These are phyloP conservation scores for Plebejus anna DNA, from an alignment of 2,888 invertebrate genomes.

Conservation along the genomic window DNA sequence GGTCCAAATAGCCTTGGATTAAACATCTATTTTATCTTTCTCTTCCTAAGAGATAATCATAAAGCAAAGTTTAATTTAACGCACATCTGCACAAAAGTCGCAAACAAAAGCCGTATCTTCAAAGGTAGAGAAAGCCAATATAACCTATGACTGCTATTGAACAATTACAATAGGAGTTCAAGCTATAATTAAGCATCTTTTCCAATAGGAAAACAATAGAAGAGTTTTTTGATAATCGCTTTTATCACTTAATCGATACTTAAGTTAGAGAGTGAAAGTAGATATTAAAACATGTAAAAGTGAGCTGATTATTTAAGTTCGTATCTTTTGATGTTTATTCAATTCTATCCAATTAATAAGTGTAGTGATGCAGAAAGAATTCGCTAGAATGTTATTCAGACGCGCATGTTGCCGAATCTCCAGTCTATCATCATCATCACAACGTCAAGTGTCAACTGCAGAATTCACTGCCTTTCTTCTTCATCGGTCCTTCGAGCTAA, in stretches of 20 bases:
- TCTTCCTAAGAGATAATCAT: no score
- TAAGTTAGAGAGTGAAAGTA: not conserved
- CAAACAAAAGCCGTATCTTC: not conserved
- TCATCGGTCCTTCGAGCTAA: no score
- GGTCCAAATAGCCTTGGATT: no score
- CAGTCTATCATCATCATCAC: not conserved
- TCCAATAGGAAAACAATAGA: conserved; percentile 8
- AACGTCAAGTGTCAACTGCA: no score
- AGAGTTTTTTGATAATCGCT: not conserved
- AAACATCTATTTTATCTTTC: no score
- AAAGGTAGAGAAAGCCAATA: not conserved
- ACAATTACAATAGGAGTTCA: not conserved
- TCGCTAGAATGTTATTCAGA: not conserved
- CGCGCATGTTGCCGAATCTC: not conserved
- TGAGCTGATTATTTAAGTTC: not conserved
- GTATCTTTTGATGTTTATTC: not conserved
- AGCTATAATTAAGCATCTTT: not conserved
- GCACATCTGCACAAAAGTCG: not conserved
- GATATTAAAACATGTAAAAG: not conserved
- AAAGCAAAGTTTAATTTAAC: not conserved
- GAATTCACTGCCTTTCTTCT: no score
- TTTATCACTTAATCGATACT: not conserved
- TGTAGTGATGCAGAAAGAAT: not conserved
- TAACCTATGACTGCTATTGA: not conserved
- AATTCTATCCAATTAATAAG: not conserved